Percentiles rank a stretch among this genome's conserved stretches.
These are phyloP conservation scores for Scotopteryx bipunctaria DNA, from an alignment of 2,888 invertebrate species.

Conservation along the genomic window DNA sequence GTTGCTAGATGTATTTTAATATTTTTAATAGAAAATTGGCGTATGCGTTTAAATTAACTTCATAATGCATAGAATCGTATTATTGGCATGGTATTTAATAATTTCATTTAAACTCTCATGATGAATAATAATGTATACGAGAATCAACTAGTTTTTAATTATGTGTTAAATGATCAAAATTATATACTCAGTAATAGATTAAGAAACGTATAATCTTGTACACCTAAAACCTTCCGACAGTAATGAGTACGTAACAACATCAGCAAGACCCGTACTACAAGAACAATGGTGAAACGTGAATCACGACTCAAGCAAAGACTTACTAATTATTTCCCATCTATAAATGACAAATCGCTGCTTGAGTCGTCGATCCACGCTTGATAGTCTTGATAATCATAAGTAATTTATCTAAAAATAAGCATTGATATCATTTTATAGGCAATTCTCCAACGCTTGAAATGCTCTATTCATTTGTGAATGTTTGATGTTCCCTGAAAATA, in stretches of 20 bases:
- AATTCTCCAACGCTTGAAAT: too few species aligned
- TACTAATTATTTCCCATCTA: too few species aligned
- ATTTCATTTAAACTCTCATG: constrained; percentile 39
- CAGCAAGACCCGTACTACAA: too few species aligned
- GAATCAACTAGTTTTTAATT: constrained; percentile 43
- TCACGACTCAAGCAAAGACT: too few species aligned
- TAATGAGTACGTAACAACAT: not conserved
- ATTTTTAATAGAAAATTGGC: constrained; percentile 48
- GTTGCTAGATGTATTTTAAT: constrained; percentile 21
- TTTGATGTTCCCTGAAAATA: too few species aligned
- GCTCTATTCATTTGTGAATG: too few species aligned
- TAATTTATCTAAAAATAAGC: too few species aligned
- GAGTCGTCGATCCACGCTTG: too few species aligned
- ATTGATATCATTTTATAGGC: too few species aligned
- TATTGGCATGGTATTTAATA: constrained; percentile 44
- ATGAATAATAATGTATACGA: constrained; percentile 40
- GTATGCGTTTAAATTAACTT: constrained; percentile 29
- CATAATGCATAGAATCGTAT: constrained; percentile 33
- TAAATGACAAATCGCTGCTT: too few species aligned
- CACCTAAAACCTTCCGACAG: not conserved
- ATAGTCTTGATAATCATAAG: too few species aligned
- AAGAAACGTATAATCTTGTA: constrained; percentile 42
- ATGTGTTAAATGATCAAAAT: constrained; percentile 67
- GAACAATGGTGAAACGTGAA: too few species aligned
- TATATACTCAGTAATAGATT: constrained; percentile 71